A percentile compares a stretch with the other conserved stretches of the same genome.
Conservation (phyloP, 2,113 vertebrate species). For the Anguilla japonica region DNA sequence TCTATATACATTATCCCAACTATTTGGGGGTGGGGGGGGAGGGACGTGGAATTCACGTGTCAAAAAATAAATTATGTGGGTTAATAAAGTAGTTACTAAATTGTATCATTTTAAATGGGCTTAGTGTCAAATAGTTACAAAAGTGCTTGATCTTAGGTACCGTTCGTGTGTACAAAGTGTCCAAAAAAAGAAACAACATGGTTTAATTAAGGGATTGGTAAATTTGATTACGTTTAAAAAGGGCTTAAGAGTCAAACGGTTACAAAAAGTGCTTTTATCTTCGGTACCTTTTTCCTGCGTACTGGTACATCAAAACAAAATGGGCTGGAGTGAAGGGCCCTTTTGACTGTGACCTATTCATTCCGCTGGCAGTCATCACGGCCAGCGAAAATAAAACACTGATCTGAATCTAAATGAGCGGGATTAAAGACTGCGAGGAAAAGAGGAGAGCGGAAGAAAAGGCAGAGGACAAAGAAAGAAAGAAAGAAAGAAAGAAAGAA, state of each 20-base stretch:
- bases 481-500: slow-evolving; percentile 11
- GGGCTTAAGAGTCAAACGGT: slow-evolving; percentile 19
- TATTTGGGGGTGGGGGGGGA: neutral
- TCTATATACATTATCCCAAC: neutral
- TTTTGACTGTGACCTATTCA: slow-evolving; percentile 45
- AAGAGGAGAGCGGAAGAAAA: neutral
- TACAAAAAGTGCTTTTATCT: slow-evolving; percentile 70
- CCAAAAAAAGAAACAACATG: neutral
- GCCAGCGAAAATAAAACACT: neutral
- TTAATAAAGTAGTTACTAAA: neutral
- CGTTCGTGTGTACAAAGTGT: slow-evolving; percentile 49
- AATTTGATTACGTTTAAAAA: neutral
- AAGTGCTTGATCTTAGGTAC: slow-evolving; percentile 72
- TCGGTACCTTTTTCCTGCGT: slow-evolving; percentile 54
- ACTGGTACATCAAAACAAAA: slow-evolving; percentile 51
- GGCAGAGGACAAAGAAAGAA: neutral
- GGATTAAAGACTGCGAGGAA: neutral
- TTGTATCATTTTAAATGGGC: neutral
- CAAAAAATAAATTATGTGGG: neutral
- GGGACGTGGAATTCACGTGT: neutral
- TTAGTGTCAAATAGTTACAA: slow-evolving; percentile 47
- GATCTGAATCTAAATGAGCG: neutral
- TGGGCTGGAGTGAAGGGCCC: slow-evolving; percentile 50
- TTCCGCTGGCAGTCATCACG: slow-evolving; percentile 38
- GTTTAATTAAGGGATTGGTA: neutral